These are phyloP conservation scores for Thripadectes ignobilis DNA, from an alignment of 2,797 vertebrate genomes.

Conservation along the genomic window DNA sequence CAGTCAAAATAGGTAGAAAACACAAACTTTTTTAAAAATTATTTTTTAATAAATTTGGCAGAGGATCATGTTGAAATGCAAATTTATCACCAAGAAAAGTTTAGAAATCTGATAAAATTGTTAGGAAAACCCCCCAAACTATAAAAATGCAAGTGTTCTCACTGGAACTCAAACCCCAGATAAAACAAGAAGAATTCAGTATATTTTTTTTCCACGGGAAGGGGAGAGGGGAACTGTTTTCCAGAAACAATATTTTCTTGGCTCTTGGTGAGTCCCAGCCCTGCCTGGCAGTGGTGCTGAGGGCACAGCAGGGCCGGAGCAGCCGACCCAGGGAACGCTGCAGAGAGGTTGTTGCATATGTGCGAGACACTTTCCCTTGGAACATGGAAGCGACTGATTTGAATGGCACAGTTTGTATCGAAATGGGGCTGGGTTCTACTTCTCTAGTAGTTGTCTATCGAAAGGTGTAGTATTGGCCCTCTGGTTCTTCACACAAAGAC, in stretches of 20 bases:
- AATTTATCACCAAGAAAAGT: slow-evolving; percentile 48
- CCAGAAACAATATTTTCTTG: background rate
- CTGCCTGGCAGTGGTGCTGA: background rate
- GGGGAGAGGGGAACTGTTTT: background rate
- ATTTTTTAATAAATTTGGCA: slow-evolving; percentile 69
- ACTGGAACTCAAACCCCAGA: background rate
- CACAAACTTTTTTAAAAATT: slow-evolving; percentile 24
- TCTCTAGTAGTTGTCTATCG: background rate
- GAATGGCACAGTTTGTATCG: slow-evolving; percentile 69
- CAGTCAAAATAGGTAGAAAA: slow-evolving; percentile 68
- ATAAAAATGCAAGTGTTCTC: slow-evolving; percentile 28
- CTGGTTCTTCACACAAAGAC: slow-evolving; percentile 36
- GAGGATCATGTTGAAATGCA: slow-evolving; percentile 41
- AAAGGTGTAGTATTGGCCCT: slow-evolving; percentile 57
- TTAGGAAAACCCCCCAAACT: slow-evolving; percentile 7
- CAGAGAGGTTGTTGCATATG: slow-evolving; percentile 8
- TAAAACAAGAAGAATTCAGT: background rate
- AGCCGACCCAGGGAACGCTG: background rate
- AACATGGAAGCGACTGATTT: slow-evolving; percentile 67
- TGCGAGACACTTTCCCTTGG: background rate
- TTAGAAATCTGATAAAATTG: slow-evolving; percentile 27
- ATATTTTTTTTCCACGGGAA: background rate
- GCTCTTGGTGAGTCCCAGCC: background rate
- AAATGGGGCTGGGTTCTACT: slow-evolving; percentile 9
- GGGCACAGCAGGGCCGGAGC: background rate